These are phyloP conservation scores for Lindbergichthys nudifrons DNA, from an alignment of 2,797 vertebrate species.

Conservation along the genomic window DNA sequence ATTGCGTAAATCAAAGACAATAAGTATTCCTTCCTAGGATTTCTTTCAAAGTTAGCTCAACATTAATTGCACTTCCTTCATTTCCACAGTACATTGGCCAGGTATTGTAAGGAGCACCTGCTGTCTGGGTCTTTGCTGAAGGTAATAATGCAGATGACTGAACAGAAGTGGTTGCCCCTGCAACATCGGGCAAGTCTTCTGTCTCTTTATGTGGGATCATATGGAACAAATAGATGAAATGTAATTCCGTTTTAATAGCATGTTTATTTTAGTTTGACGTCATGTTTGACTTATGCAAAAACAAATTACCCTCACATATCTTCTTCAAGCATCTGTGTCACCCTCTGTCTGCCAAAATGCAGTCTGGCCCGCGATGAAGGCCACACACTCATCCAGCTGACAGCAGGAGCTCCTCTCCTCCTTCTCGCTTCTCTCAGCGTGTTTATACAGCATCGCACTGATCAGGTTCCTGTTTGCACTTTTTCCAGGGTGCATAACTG, in stretches of 20 bases:
- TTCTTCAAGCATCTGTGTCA: conserved; percentile 47
- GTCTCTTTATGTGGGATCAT: conserved; percentile 8
- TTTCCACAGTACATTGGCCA: neutral
- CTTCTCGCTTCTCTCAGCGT: conserved; percentile 17
- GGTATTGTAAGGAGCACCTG: conserved; percentile 8
- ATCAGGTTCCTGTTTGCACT: conserved; percentile 45
- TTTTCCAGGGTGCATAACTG: conserved; percentile 14
- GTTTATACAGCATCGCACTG: conserved; percentile 1
- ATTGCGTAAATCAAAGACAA: neutral
- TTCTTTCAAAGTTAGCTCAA: conserved; percentile 14
- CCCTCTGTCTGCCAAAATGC: conserved; percentile 36
- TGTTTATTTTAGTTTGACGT: conserved; percentile 34
- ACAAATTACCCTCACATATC: conserved; percentile 31
- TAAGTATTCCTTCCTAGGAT: neutral
- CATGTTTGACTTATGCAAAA: conserved; percentile 40
- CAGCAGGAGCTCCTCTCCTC: conserved; percentile 19
- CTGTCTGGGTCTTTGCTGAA: conserved; percentile 2
- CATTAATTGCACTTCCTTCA: conserved; percentile 4
- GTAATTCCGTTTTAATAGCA: conserved; percentile 11
- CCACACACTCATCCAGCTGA: conserved; percentile 43
- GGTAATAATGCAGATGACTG: conserved; percentile 4
- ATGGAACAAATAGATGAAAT: conserved; percentile 6
- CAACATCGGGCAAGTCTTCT: conserved; percentile 3
- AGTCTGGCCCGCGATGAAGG: conserved; percentile 50
- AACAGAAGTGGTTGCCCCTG: neutral